A percentile compares a stretch with the other conserved stretches of the same genome.
phyloP scores from a whole-genome alignment of 2,797 vertebrate genomes.

The Peromyscus aztecus region DNA sequence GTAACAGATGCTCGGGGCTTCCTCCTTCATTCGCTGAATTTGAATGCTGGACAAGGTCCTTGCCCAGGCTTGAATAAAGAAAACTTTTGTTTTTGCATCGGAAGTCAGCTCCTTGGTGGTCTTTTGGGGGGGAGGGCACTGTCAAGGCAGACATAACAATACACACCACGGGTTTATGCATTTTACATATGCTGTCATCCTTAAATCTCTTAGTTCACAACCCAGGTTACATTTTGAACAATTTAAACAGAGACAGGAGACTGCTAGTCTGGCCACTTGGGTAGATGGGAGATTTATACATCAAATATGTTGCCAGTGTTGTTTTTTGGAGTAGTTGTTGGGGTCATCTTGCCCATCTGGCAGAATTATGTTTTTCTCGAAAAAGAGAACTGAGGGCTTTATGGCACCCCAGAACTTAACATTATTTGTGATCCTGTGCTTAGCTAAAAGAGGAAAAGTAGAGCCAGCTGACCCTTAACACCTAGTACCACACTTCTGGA shows the following conservation, averaged over 20 bases:
- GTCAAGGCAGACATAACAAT: too few relatives aligned
- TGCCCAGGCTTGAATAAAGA: too few relatives aligned
- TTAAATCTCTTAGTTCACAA: not conserved
- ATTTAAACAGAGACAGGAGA: not conserved
- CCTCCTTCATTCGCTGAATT: too few relatives aligned
- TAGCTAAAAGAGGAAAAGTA: not conserved
- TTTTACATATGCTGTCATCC: not conserved
- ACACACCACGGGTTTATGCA: not conserved
- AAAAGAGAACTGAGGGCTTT: not conserved
- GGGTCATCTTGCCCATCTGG: not conserved
- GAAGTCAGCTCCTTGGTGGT: too few relatives aligned
- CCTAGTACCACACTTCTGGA: not conserved
- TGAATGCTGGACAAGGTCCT: too few relatives aligned
- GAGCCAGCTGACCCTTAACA: too few relatives aligned
- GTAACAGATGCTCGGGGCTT: too few relatives aligned
- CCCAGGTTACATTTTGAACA: not conserved
- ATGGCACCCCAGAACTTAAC: not conserved
- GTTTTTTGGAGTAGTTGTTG: not conserved
- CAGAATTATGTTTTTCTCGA: not conserved
- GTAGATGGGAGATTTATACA: not conserved
- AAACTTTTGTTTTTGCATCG: too few relatives aligned
- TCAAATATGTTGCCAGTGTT: not conserved
- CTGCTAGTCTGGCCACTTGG: not conserved
- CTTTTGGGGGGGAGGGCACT: too few relatives aligned
- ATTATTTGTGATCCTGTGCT: not conserved